phyloP scores from a whole-genome alignment of 1,140 invertebrate species.

The Macrobrachium nipponense region DNA sequence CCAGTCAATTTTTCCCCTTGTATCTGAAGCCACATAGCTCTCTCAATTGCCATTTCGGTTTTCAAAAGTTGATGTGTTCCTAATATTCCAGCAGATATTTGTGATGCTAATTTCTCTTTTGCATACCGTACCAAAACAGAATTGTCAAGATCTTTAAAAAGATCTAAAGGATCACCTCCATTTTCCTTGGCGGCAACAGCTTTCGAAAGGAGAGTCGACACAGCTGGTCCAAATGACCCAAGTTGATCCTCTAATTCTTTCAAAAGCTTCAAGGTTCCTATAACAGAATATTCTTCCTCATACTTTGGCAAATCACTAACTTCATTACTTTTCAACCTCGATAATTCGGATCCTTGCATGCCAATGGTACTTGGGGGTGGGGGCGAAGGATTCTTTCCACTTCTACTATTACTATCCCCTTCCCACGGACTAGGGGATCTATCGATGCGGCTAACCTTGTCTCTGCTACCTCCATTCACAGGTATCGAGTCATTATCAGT shows the following conservation, averaged over 20 bases:
- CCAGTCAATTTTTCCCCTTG: constrained; percentile 52
- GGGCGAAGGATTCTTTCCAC: constrained; percentile 44
- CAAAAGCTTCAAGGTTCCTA: constrained; percentile 58
- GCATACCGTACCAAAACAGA: constrained; percentile 55
- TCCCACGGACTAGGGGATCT: constrained; percentile 60
- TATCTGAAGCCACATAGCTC: constrained; percentile 61
- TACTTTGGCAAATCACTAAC: neutral
- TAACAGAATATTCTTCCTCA: constrained; percentile 58
- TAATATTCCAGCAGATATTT: constrained; percentile 47
- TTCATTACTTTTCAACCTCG: neutral
- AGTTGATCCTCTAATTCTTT: constrained; percentile 61
- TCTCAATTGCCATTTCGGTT: constrained; percentile 57
- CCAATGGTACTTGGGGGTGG: neutral
- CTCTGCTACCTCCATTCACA: neutral
- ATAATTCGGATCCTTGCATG: neutral
- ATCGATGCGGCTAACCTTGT: constrained; percentile 26
- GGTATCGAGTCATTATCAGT: neutral
- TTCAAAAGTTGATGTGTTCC: constrained; percentile 28
- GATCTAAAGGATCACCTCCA: constrained; percentile 48
- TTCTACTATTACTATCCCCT: constrained; percentile 3
- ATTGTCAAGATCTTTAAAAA: constrained; percentile 60
- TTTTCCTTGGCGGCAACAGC: constrained; percentile 33
- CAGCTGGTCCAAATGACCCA: constrained; percentile 59
- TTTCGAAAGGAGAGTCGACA: constrained; percentile 48
- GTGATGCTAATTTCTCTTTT: constrained; percentile 54